Conservation (phyloP, 2,888 invertebrate species). For the Hyppa rectilinea region DNA sequence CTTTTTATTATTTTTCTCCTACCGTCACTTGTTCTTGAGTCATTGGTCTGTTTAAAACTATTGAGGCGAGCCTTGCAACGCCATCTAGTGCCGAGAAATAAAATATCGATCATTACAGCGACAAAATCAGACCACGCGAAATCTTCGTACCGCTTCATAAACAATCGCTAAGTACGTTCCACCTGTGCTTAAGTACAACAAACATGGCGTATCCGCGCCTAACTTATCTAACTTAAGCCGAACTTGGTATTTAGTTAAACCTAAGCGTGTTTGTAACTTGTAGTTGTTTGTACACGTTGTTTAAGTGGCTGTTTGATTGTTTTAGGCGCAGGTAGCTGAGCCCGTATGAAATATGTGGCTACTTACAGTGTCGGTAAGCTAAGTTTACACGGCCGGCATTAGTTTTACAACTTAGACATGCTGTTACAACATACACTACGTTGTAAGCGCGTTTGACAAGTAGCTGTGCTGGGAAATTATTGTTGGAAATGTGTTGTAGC, state of each 20-base stretch:
- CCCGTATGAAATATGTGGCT: conserved; percentile 88
- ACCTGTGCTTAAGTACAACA: conserved; percentile 54
- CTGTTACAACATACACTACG: conserved; percentile 44
- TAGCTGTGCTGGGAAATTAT: conserved; percentile 32
- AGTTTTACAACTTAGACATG: conserved; percentile 85
- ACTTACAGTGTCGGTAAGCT: conserved; percentile 85
- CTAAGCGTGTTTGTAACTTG: conserved; percentile 80
- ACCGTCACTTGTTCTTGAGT: too few relatives aligned
- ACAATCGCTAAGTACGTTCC: conserved; percentile 41
- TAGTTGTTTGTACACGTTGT: conserved; percentile 75
- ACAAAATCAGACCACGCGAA: neutral
- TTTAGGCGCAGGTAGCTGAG: conserved; percentile 88
- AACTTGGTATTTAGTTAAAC: conserved; percentile 88
- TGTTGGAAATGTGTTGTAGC: conserved; percentile 14
- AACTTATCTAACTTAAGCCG: conserved; percentile 88
- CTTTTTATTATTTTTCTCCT: too few relatives aligned
- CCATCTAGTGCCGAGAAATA: too few relatives aligned
- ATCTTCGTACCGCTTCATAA: conserved; percentile 15
- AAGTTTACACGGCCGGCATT: conserved; percentile 83
- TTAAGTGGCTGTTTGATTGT: conserved; percentile 88
- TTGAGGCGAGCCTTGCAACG: too few relatives aligned
- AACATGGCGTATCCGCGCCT: conserved; percentile 68
- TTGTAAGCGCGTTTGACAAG: conserved; percentile 66
- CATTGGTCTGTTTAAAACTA: too few relatives aligned
- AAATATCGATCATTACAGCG: too few relatives aligned